Evolutionary conservation across 1,140 invertebrate species (phyloP), one percentile per base, ranked within the genome.

Genomic region (Tyrophagus putrescentiae): DNA sequence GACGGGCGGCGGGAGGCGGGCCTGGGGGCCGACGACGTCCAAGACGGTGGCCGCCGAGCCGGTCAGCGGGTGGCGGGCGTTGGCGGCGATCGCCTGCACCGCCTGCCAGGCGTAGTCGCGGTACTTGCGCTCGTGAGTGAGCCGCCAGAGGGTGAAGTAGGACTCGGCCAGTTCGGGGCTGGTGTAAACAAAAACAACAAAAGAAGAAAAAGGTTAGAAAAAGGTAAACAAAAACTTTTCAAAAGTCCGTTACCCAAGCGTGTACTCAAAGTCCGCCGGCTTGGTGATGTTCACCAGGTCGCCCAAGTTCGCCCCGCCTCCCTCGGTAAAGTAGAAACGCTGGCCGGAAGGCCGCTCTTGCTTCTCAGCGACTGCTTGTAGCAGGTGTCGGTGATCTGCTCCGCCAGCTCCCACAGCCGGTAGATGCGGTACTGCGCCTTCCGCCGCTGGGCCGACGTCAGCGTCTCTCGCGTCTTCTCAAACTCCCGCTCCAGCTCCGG

Each of bases 21-120:
- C n/a, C n/a, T n/a, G n/a, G n/a, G n/a, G n/a, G n/a, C n/a, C n/a
- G n/a, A n/a, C n/a, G n/a, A n/a, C n/a, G n/a, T n/a, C n/a, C n/a
- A n/a, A n/a, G n/a, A n/a, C n/a, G n/a, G n/a, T n/a, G n/a, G n/a
- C n/a, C n/a, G n/a, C n/a, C n/a, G n/a, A n/a, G n/a, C n/a, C n/a
- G n/a, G n/a, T n/a, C n/a, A n/a, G n/a, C n/a, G n/a, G n/a, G n/a
- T n/a, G n/a, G n/a, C n/a, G n/a, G n/a, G n/a, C n/a, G n/a, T n/a
- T n/a, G n/a, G n/a, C n/a, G n/a, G n/a, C 91, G 59, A 98, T 72
- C 0, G 93, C 90, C 80, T 89, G 79, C 0, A 89, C 86, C 31
- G 86, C 89, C 70, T 96, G 87, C 94, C 94, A 98, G 2, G 86
- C 93, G 93, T 93, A 98, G 62, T 98, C 90, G 62, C 93, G 77